Percentiles rank a stretch among this genome's conserved stretches.
These are phyloP conservation scores for Styela plicata DNA, from an alignment of 23 tunicate genomes.

Conservation along the genomic window DNA sequence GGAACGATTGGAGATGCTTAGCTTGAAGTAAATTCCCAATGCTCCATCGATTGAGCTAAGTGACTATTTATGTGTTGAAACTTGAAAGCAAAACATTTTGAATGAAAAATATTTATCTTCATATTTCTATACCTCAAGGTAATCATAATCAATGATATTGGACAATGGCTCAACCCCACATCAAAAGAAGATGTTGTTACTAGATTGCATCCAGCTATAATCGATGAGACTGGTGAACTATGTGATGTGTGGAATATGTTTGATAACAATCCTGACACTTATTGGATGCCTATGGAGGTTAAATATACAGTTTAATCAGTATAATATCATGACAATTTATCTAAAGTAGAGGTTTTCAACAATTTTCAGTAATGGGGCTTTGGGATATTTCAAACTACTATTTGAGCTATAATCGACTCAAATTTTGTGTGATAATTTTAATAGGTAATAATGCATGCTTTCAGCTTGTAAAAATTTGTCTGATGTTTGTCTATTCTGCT, in stretches of 20 bases:
- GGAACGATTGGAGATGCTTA: no score
- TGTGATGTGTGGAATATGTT: conserved; percentile 49
- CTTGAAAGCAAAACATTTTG: no score
- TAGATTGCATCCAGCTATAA: conserved; percentile 23
- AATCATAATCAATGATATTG: conserved; percentile 36
- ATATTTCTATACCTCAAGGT: conserved; percentile 27
- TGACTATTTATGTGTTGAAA: no score
- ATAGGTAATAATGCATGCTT: no score
- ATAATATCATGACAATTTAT: no score
- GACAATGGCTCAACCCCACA: conserved; percentile 60
- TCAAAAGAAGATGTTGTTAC: conserved; percentile 29
- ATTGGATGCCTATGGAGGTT: conserved; percentile 91
- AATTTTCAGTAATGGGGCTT: background rate
- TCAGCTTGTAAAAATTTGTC: no score
- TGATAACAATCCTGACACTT: conserved; percentile 68
- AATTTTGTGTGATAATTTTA: no score
- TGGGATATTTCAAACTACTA: background rate
- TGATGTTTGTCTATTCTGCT: no score
- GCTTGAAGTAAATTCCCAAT: no score
- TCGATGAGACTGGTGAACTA: conserved; percentile 33
- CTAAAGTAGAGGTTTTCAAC: no score
- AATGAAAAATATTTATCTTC: background rate
- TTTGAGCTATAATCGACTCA: background rate
- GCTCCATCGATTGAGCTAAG: no score
- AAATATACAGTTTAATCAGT: background rate